These are phyloP conservation scores for Garra rufa DNA, from an alignment of 2,113 vertebrate species.

Conservation along the genomic window DNA sequence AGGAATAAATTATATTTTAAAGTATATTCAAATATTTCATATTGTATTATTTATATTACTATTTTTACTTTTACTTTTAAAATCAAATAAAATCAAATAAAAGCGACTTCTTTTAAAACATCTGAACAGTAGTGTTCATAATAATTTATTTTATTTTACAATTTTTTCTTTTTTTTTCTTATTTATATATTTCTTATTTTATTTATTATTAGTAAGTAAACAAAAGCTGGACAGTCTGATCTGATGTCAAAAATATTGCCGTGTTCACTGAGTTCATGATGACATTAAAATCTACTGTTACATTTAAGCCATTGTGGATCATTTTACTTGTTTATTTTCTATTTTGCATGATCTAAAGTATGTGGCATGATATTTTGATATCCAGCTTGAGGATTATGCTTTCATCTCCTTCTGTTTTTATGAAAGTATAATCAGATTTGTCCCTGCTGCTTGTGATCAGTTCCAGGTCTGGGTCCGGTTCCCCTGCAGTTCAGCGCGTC, in stretches of 20 bases:
- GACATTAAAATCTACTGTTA: neutral
- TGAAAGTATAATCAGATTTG: constrained; percentile 2
- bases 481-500: constrained; percentile 84
- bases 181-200: neutral
- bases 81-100: no score
- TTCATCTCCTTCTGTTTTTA: constrained; percentile 1
- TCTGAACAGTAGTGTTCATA: neutral
- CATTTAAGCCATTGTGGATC: neutral
- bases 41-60: neutral
- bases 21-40: no score
- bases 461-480: constrained; percentile 83
- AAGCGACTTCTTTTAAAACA: neutral
- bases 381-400: constrained; percentile 8
- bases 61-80: no score
- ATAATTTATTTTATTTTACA: neutral
- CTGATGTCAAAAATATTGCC: neutral
- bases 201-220: neutral
- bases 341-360: neutral
- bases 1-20: neutral
- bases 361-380: constrained; percentile 23
- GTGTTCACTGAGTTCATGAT: neutral
- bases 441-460: constrained; percentile 56
- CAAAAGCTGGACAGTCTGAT: neutral
- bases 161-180: neutral
- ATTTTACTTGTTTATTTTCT: neutral